A percentile compares a stretch with the other conserved stretches of the same genome.
These are phyloP conservation scores for Bettongia penicillata DNA, from an alignment of 2,113 vertebrate genomes.

Conservation along the genomic window DNA sequence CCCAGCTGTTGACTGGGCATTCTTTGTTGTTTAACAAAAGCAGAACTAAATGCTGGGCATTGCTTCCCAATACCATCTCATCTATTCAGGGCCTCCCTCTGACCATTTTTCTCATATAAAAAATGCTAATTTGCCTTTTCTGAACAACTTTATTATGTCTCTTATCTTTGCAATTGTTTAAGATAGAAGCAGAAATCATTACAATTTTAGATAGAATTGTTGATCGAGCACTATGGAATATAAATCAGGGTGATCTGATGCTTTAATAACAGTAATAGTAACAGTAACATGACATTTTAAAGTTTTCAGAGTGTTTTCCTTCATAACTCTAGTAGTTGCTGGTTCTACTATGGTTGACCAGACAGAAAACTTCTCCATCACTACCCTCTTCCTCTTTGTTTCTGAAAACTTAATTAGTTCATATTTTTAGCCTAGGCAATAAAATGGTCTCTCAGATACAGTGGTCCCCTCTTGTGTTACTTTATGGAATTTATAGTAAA, in stretches of 20 bases:
- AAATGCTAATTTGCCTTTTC: background rate
- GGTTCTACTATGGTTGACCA: background rate
- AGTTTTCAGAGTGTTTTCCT: background rate
- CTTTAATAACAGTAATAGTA: background rate
- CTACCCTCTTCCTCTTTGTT: background rate
- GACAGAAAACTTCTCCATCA: background rate
- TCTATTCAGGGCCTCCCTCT: background rate
- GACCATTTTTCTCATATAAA: background rate
- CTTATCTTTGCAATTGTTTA: background rate
- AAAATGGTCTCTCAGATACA: background rate
- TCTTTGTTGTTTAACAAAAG: background rate
- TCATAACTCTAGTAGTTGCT: background rate
- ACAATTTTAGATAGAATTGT: background rate
- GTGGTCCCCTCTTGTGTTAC: background rate
- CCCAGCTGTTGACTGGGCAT: background rate
- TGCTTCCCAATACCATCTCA: background rate
- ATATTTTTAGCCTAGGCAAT: background rate
- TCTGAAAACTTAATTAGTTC: background rate
- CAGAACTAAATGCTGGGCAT: background rate
- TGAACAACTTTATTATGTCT: background rate
- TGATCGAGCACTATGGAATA: background rate
- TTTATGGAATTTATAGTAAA: background rate
- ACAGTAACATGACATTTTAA: background rate
- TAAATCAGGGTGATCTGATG: background rate
- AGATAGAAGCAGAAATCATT: background rate